These are phyloP conservation scores for Pholis gunnellus DNA, from an alignment of 2,113 vertebrate species.

Conservation along the genomic window DNA sequence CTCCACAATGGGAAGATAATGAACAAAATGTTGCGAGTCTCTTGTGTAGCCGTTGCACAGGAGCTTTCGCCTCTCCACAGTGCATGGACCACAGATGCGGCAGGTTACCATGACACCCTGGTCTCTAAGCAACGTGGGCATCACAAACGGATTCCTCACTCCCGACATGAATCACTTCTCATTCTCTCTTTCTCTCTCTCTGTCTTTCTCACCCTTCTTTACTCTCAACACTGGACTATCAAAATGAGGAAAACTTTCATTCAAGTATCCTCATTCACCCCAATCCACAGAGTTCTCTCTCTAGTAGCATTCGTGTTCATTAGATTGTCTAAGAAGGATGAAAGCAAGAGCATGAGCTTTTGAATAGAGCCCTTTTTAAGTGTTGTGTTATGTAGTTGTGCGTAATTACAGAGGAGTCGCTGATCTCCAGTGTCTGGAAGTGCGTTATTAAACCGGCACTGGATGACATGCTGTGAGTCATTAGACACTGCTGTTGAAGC, in stretches of 20 bases:
- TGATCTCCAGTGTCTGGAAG: slow-evolving; percentile 71
- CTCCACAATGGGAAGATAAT: slow-evolving; percentile 30
- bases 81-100: slow-evolving; percentile 43
- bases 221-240: neutral
- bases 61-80: slow-evolving; percentile 36
- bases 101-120: slow-evolving; percentile 70
- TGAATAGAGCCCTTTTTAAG: slow-evolving; percentile 33
- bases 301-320: slow-evolving; percentile 29
- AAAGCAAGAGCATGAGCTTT: slow-evolving; percentile 18
- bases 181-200: neutral
- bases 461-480: slow-evolving; percentile 71
- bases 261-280: slow-evolving; percentile 13
- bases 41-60: slow-evolving; percentile 23
- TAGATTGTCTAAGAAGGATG: slow-evolving; percentile 41
- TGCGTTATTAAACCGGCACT: slow-evolving; percentile 74
- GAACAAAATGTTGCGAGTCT: slow-evolving; percentile 34
- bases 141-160: slow-evolving; percentile 60
- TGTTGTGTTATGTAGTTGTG: slow-evolving; percentile 61
- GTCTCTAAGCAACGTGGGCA: slow-evolving; percentile 67
- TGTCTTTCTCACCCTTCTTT: neutral
- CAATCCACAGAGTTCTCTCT: slow-evolving; percentile 2
- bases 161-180: slow-evolving; percentile 40
- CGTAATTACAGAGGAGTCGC: slow-evolving; percentile 77
- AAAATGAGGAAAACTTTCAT: slow-evolving; percentile 4
- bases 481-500: slow-evolving; percentile 71